Evolutionary conservation across 1,140 invertebrate genomes (phyloP).

Genomic region (Panulirus ornatus): DNA sequence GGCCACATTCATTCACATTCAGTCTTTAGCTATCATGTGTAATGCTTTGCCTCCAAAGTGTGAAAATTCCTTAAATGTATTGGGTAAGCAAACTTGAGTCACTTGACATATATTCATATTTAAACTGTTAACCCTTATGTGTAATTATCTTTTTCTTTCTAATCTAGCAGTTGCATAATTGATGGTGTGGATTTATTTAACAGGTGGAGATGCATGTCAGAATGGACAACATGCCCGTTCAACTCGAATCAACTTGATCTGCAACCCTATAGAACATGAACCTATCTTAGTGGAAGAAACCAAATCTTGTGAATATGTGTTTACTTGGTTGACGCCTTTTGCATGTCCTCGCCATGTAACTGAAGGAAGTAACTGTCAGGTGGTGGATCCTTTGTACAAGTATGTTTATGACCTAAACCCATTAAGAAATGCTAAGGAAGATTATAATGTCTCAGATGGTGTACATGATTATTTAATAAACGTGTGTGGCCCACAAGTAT

Average conservation of each 20-base stretch:
- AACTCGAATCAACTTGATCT: constrained; percentile 70
- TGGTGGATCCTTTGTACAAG: constrained; percentile 69
- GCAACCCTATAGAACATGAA: constrained; percentile 55
- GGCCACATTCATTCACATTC: too few species aligned
- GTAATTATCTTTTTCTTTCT: background rate
- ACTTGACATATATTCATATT: too few species aligned
- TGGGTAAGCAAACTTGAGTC: too few species aligned
- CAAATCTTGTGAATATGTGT: constrained; percentile 69
- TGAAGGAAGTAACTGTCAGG: constrained; percentile 41
- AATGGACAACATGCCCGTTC: constrained; percentile 64
- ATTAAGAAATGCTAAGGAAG: constrained; percentile 55
- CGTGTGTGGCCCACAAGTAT: constrained; percentile 69
- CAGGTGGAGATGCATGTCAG: constrained; percentile 72
- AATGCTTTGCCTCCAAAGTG: too few species aligned
- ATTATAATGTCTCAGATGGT: constrained; percentile 66
- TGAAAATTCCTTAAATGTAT: too few species aligned
- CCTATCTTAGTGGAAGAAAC: constrained; percentile 68
- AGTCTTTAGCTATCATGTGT: too few species aligned
- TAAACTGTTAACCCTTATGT: too few species aligned
- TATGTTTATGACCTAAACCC: constrained; percentile 67
- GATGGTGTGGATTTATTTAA: background rate
- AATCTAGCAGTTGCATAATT: too few species aligned
- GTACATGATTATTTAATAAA: constrained; percentile 63
- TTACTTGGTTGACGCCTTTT: constrained; percentile 69
- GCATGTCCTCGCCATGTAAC: constrained; percentile 68